Conservation (phyloP, 2,797 vertebrate species). For the Poecilia velifera region DNA sequence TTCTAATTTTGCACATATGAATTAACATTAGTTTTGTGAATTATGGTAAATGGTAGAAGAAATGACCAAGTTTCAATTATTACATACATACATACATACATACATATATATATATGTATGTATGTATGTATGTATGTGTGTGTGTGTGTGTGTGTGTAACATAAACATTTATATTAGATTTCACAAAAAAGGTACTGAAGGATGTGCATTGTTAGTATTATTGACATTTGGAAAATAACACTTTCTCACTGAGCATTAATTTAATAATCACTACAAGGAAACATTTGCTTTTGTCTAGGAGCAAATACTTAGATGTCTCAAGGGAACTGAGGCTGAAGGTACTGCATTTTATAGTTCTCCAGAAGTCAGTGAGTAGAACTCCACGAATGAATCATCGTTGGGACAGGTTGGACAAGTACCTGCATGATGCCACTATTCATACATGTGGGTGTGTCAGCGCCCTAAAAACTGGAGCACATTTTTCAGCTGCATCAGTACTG, state of each 20-base stretch:
- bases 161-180: background rate
- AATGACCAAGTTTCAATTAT: background rate
- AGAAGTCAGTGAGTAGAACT: background rate
- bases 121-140: too few relatives aligned
- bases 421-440: constrained; percentile 48
- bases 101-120: too few relatives aligned
- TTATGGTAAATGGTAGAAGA: background rate
- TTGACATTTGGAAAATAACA: background rate
- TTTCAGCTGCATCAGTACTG: constrained; percentile 5
- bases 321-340: background rate
- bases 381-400: constrained; percentile 44
- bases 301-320: background rate
- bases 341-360: background rate
- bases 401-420: constrained; percentile 69
- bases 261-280: background rate
- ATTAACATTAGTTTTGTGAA: background rate
- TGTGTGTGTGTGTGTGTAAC: background rate
- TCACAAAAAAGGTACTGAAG: background rate
- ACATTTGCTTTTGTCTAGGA: background rate
- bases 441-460: constrained; percentile 60
- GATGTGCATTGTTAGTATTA: background rate
- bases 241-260: background rate
- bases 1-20: background rate
- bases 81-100: too few relatives aligned
- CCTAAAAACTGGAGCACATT: constrained; percentile 21